Percentiles rank a stretch among this genome's conserved stretches.
Evolutionary conservation across 2,797 vertebrate genomes (phyloP).

Genomic region (Novumbra hubbsi): DNA sequence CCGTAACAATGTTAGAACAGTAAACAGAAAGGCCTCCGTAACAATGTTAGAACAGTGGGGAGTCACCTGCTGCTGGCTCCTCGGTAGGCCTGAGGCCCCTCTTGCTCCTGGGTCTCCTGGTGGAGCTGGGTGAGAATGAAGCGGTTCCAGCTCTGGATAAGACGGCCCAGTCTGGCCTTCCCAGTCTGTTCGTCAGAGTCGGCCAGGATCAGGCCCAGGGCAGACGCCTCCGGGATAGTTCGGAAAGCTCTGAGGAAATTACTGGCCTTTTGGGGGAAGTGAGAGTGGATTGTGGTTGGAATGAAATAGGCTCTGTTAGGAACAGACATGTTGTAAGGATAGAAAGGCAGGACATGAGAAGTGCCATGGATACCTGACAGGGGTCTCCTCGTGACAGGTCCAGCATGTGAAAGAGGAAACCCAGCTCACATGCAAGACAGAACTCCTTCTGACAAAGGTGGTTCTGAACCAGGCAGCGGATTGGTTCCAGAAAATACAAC

Average conservation of each 20-base stretch:
- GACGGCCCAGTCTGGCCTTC: constrained; percentile 87
- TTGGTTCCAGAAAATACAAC: constrained; percentile 93
- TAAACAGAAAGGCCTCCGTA: too few species aligned
- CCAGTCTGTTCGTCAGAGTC: constrained; percentile 97
- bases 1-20: too few species aligned
- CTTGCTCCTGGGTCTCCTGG: constrained; percentile 97
- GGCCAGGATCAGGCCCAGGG: constrained; percentile 92
- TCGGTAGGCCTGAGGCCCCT: constrained; percentile 93
- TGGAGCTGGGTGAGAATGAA: constrained; percentile 98
- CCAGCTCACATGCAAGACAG: constrained; percentile 95
- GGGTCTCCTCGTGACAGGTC: constrained; percentile 95
- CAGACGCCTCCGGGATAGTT: constrained; percentile 95
- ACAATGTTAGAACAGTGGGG: too few species aligned
- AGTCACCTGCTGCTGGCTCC: constrained; percentile 86
- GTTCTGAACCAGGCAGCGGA: constrained; percentile 94
- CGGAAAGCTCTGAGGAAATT: constrained; percentile 97
- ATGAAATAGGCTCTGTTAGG: not conserved
- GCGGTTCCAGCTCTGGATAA: constrained; percentile 99
- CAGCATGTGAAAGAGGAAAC: constrained; percentile 97
- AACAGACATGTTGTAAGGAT: too few species aligned
- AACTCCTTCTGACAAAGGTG: constrained; percentile 99
- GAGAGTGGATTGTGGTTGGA: not conserved
- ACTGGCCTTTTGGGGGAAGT: constrained; percentile 79
- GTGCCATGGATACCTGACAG: constrained; percentile 82
- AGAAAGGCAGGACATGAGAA: not conserved